Conservation (phyloP, 2,113 vertebrate genomes). For the Podarcis cretensis region DNA sequence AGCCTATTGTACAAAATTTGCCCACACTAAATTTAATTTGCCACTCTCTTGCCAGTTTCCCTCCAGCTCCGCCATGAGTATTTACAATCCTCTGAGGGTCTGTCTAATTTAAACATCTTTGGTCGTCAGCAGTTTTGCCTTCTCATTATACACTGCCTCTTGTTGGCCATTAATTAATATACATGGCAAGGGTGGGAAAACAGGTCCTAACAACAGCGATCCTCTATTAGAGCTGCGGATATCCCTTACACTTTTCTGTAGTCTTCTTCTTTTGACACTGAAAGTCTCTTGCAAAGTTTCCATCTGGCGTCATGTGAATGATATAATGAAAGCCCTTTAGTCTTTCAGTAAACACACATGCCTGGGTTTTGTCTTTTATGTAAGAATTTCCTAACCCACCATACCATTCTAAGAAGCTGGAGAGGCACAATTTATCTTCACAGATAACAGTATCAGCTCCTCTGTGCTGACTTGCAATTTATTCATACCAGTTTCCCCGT, state of each 20-base stretch:
- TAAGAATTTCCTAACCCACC: slow-evolving; percentile 60
- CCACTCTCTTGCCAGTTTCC: slow-evolving; percentile 54
- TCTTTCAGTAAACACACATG: not conserved
- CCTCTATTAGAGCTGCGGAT: slow-evolving; percentile 10
- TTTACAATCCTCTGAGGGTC: slow-evolving; percentile 57
- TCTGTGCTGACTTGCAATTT: slow-evolving; percentile 54
- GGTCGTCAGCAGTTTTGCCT: slow-evolving; percentile 64
- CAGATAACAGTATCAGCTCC: slow-evolving; percentile 47
- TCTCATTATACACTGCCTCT: slow-evolving; percentile 55
- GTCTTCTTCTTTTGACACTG: slow-evolving; percentile 26
- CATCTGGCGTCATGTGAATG: slow-evolving; percentile 52
- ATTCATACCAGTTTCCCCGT: slow-evolving; percentile 23
- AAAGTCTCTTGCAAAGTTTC: slow-evolving; percentile 37
- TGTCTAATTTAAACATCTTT: slow-evolving; percentile 64
- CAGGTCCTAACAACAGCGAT: slow-evolving; percentile 45
- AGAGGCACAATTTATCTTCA: slow-evolving; percentile 50
- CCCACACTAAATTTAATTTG: slow-evolving; percentile 47
- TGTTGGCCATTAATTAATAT: slow-evolving; percentile 64
- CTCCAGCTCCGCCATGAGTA: slow-evolving; percentile 55
- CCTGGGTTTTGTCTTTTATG: slow-evolving; percentile 30
- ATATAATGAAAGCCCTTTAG: slow-evolving; percentile 33
- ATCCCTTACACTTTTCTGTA: slow-evolving; percentile 17
- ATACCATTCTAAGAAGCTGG: slow-evolving; percentile 45
- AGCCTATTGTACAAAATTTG: slow-evolving; percentile 5
- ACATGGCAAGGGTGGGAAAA: slow-evolving; percentile 41